A percentile compares a stretch with the other conserved stretches of the same genome.
phyloP scores from a whole-genome alignment of 2,888 invertebrate species.

The Luffia ferchaultella region DNA sequence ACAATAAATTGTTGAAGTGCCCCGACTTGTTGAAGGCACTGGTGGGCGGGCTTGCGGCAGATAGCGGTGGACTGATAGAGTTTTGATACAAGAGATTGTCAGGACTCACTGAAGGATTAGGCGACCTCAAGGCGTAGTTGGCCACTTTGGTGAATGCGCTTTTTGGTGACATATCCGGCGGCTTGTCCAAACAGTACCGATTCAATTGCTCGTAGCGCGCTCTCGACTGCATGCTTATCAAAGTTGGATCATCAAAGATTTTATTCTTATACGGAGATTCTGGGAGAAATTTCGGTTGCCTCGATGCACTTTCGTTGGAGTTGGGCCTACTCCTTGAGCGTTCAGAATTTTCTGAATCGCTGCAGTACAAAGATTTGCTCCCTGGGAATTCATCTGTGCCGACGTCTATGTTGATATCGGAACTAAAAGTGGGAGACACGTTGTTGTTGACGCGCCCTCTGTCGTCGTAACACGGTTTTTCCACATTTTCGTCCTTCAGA shows the following conservation, averaged over 20 bases:
- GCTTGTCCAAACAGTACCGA: constrained; percentile 42
- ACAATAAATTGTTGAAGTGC: constrained; percentile 45
- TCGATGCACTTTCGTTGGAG: constrained; percentile 61
- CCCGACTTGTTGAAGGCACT: constrained; percentile 39
- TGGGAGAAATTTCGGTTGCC: constrained; percentile 58
- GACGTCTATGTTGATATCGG: constrained; percentile 58
- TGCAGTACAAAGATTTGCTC: constrained; percentile 51
- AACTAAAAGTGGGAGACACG: constrained; percentile 54
- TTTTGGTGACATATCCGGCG: constrained; percentile 64
- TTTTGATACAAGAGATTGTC: constrained; percentile 80
- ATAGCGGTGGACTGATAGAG: constrained; percentile 77
- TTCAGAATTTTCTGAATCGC: constrained; percentile 60
- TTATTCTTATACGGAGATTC: constrained; percentile 56
- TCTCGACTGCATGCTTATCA: constrained; percentile 59
- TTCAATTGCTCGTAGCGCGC: constrained; percentile 51
- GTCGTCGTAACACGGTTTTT: constrained; percentile 27
- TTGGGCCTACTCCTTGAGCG: constrained; percentile 58
- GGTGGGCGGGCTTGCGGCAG: constrained; percentile 65
- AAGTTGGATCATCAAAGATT: constrained; percentile 68
- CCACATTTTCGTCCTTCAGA: constrained; percentile 37
- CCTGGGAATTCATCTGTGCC: constrained; percentile 57
- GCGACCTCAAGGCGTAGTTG: constrained; percentile 62
- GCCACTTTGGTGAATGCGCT: constrained; percentile 89
- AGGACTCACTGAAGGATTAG: constrained; percentile 78
- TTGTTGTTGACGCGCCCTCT: constrained; percentile 48